Percentiles rank a stretch among this genome's conserved stretches.
Evolutionary conservation across 2,113 vertebrate genomes (phyloP).

Genomic region (Chaetodon trifascialis): DNA sequence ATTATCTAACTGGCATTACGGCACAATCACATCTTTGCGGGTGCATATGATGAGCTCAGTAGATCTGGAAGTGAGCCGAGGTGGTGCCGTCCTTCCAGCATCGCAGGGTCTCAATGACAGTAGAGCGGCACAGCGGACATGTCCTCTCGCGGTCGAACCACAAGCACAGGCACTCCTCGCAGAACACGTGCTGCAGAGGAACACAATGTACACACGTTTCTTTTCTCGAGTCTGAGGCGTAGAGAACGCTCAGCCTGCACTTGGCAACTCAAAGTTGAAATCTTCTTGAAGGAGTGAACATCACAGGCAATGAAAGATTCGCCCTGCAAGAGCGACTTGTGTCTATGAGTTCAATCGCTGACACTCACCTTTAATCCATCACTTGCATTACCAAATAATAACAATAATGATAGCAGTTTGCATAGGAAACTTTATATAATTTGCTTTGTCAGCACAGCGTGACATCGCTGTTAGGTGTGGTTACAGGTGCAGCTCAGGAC

Average conservation of each 20-base stretch:
- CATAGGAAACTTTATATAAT: too few relatives aligned
- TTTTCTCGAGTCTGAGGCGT: neutral
- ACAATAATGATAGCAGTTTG: too few relatives aligned
- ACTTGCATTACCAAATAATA: too few relatives aligned
- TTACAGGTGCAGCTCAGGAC: neutral
- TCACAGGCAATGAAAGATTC: too few relatives aligned
- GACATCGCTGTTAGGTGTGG: neutral
- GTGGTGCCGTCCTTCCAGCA: constrained; percentile 99
- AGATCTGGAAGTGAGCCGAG: constrained; percentile 97
- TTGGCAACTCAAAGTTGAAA: too few relatives aligned
- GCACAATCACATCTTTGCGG: neutral
- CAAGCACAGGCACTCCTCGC: constrained; percentile 95
- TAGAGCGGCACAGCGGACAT: constrained; percentile 93
- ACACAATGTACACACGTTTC: constrained; percentile 15
- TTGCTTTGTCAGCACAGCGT: neutral
- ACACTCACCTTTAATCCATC: too few relatives aligned
- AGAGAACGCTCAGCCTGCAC: neutral
- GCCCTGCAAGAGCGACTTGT: too few relatives aligned
- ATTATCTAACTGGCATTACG: neutral
- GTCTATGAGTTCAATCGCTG: too few relatives aligned
- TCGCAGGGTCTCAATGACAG: constrained; percentile 90
- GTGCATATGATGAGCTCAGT: constrained; percentile 72
- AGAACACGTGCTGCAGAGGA: constrained; percentile 92
- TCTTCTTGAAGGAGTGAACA: too few relatives aligned
- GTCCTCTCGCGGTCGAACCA: constrained; percentile 97